phyloP scores from a whole-genome alignment of 2,797 vertebrate genomes.

The Neostethus bicornis region DNA sequence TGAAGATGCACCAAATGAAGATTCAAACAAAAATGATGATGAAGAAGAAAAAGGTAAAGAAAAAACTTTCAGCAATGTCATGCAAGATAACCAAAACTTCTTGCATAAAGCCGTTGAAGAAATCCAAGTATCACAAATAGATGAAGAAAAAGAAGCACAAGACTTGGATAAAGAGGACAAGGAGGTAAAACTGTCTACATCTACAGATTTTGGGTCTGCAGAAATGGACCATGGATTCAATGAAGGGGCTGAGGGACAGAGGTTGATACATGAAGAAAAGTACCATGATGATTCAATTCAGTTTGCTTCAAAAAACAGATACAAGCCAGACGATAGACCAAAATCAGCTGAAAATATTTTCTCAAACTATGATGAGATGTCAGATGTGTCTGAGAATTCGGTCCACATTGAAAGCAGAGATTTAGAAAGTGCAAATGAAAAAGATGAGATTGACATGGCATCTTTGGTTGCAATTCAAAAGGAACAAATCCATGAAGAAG shows the following conservation, averaged over 20 bases:
- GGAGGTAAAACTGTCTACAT: neutral
- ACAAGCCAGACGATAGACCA: neutral
- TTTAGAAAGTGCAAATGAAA: neutral
- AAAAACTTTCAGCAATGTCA: neutral
- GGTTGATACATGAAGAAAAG: neutral
- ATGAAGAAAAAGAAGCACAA: slow-evolving; percentile 11
- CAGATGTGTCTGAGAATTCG: slow-evolving; percentile 17
- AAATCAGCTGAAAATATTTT: slow-evolving; percentile 3
- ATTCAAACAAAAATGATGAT: neutral
- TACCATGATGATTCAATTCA: neutral
- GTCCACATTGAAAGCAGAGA: neutral
- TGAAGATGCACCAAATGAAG: slow-evolving; percentile 3
- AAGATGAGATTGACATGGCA: slow-evolving; percentile 8
- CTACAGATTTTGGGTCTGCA: slow-evolving; percentile 1
- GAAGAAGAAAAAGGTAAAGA: neutral
- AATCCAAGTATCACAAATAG: slow-evolving; percentile 6
- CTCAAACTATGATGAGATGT: neutral
- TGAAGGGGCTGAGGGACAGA: neutral
- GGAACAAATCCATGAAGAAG: neutral
- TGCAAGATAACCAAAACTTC: neutral
- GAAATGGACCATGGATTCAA: neutral
- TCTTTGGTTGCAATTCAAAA: neutral
- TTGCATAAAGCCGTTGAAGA: neutral
- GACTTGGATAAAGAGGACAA: neutral
- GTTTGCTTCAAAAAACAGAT: slow-evolving; percentile 7